These are phyloP conservation scores for Aramus guarauna DNA, from an alignment of 2,113 vertebrate genomes.

Conservation along the genomic window DNA sequence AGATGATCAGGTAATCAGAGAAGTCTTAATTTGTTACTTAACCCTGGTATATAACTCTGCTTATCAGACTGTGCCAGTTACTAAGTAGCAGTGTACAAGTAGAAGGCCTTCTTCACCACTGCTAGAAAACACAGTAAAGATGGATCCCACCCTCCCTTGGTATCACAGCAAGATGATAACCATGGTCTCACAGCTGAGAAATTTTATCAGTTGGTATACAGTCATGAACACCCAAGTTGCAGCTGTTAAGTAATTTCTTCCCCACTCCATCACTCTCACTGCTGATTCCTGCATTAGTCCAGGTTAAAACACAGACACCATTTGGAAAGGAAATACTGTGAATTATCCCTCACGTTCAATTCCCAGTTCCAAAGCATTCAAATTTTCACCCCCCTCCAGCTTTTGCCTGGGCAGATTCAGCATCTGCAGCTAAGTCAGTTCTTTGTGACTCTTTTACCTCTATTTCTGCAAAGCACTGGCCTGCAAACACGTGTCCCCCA, in stretches of 20 bases:
- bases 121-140: not conserved
- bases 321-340: not conserved
- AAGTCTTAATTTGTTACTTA: not conserved
- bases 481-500: constrained; percentile 93
- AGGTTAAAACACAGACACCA: not conserved
- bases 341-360: not conserved
- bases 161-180: not conserved
- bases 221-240: not conserved
- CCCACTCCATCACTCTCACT: not conserved
- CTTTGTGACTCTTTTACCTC: constrained; percentile 77
- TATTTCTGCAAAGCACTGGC: constrained; percentile 96
- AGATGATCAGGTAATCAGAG: not conserved
- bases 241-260: not conserved
- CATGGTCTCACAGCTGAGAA: not conserved
- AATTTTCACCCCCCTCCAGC: not conserved
- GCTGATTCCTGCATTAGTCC: not conserved
- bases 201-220: not conserved
- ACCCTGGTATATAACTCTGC: not conserved
- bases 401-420: not conserved
- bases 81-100: not conserved
- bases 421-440: not conserved
- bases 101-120: not conserved
- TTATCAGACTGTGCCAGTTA: not conserved
- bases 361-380: not conserved
- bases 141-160: not conserved